Evolutionary conservation across 2,113 vertebrate species (phyloP).

Genomic region (Cygnus atratus): DNA sequence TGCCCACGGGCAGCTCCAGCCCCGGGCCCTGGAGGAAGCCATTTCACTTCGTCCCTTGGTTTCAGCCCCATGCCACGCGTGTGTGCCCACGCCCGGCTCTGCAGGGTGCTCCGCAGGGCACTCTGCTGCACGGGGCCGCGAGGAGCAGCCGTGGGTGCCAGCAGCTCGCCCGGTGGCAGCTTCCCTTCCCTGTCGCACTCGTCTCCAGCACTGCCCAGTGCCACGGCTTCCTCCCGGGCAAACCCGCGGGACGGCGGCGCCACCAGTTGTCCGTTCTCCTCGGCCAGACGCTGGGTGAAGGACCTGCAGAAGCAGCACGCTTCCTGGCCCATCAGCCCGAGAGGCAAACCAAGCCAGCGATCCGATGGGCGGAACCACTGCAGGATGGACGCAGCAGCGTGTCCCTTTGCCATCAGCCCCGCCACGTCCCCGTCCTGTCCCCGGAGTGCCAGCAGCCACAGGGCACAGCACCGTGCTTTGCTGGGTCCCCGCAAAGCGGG

Average conservation of each 20-base stretch:
- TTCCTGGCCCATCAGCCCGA: rapidly evolving
- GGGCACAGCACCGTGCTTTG: background rate
- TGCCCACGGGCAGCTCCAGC: rapidly evolving
- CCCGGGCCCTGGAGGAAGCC: background rate
- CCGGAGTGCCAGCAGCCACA: no score
- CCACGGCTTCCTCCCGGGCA: rapidly evolving
- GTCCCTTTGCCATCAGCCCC: background rate
- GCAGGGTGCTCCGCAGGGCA: background rate
- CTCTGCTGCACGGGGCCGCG: background rate
- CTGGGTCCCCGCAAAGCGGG: no score
- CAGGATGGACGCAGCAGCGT: background rate
- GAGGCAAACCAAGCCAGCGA: background rate
- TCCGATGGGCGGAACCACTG: background rate
- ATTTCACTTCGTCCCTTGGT: rapidly evolving
- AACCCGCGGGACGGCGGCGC: rapidly evolving
- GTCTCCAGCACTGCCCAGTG: background rate
- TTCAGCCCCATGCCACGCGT: rapidly evolving
- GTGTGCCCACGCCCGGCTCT: background rate
- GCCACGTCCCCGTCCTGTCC: rapidly evolving
- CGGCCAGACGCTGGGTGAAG: rapidly evolving
- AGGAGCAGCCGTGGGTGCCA: rapidly evolving
- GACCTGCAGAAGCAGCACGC: background rate
- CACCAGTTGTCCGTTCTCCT: background rate
- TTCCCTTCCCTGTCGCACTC: background rate
- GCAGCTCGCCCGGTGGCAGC: background rate